These are phyloP conservation scores for Athalia circularis DNA, from an alignment of 2,888 invertebrate genomes.

Conservation along the genomic window DNA sequence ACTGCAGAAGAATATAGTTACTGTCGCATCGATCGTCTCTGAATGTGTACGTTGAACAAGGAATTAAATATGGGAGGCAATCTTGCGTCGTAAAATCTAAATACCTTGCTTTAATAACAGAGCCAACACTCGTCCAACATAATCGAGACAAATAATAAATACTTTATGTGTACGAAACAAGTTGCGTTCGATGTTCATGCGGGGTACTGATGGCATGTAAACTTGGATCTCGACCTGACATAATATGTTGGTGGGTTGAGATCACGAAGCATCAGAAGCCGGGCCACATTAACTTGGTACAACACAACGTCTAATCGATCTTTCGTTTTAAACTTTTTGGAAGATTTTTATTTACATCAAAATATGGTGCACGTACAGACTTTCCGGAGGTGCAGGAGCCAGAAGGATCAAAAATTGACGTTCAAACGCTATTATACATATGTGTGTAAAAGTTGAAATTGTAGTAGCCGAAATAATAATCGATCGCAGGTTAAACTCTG, in stretches of 20 bases:
- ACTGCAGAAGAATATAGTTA: too few relatives aligned
- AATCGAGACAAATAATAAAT: slow-evolving; percentile 26
- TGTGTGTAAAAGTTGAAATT: neutral
- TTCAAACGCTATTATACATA: neutral
- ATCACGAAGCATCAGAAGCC: too few relatives aligned
- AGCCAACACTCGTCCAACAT: neutral
- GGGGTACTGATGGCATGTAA: too few relatives aligned
- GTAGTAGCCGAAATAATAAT: slow-evolving; percentile 38
- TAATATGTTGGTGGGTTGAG: too few relatives aligned
- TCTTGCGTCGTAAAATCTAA: slow-evolving; percentile 35
- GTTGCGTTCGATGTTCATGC: too few relatives aligned
- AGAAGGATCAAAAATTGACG: too few relatives aligned
- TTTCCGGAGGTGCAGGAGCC: too few relatives aligned
- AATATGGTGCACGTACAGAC: too few relatives aligned
- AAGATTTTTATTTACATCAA: slow-evolving; percentile 4
- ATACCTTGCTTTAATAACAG: slow-evolving; percentile 28
- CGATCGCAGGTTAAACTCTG: slow-evolving; percentile 34
- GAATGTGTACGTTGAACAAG: neutral
- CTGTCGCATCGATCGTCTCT: slow-evolving; percentile 11
- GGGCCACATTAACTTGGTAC: too few relatives aligned
- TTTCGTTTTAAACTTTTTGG: slow-evolving; percentile 25
- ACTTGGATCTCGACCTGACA: too few relatives aligned
- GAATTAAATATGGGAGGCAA: slow-evolving; percentile 9
- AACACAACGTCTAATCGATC: slow-evolving; percentile 20
- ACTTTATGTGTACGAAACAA: neutral